A percentile compares a stretch with the other conserved stretches of the same genome.
Evolutionary conservation across 2,888 invertebrate genomes (phyloP).

Genomic region (Hydropsyche betteni): DNA sequence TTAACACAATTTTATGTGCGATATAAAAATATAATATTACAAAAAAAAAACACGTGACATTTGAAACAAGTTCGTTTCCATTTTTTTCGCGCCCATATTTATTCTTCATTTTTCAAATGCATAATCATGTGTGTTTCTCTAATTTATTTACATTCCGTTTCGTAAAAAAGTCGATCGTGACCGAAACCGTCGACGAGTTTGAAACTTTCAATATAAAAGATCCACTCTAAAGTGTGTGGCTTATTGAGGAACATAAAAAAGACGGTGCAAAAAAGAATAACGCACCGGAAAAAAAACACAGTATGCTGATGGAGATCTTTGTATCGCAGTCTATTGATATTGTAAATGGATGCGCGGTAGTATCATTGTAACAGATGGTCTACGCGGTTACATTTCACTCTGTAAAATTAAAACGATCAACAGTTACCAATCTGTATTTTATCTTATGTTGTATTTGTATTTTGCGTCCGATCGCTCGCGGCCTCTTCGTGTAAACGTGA

Average conservation of each 20-base stretch:
- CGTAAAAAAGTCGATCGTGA: constrained; percentile 25
- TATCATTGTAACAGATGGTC: constrained; percentile 32
- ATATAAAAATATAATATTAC: neutral
- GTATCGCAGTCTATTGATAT: constrained; percentile 25
- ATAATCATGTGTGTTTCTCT: constrained; percentile 20
- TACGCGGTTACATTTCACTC: neutral
- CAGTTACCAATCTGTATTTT: no score
- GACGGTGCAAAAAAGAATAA: no score
- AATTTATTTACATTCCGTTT: constrained; percentile 31
- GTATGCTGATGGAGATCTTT: constrained; percentile 23
- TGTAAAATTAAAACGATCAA: no score
- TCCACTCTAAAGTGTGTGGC: no score
- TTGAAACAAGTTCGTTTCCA: constrained; percentile 10
- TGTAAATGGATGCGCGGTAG: constrained; percentile 29
- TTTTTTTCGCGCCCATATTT: neutral
- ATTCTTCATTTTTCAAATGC: constrained; percentile 25
- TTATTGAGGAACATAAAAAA: no score
- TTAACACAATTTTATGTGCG: neutral
- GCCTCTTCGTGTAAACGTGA: neutral
- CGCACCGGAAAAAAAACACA: no score
- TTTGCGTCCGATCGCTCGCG: neutral
- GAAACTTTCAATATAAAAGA: no score
- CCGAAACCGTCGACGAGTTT: neutral
- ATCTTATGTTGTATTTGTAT: no score
- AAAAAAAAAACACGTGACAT: constrained; percentile 14